Conservation (phyloP, 23 tunicate species). For the Ciona savignyi region DNA sequence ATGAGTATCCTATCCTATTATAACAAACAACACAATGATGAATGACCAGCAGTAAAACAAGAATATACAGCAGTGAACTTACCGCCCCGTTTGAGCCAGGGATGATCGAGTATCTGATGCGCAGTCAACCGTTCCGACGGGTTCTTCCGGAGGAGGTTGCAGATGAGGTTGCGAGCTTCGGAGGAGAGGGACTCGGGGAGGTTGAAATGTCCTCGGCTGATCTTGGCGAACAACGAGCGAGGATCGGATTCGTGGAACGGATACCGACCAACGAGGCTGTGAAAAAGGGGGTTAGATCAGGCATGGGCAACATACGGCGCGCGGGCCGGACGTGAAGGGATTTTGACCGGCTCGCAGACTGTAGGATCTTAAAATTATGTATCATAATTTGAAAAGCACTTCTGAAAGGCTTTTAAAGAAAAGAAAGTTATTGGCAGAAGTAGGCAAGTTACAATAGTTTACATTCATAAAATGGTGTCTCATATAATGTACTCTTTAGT, state of each 20-base stretch:
- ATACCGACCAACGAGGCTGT: slow-evolving; percentile 86
- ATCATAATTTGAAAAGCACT: too few relatives aligned
- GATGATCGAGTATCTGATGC: slow-evolving; percentile 45
- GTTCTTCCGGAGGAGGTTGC: slow-evolving; percentile 43
- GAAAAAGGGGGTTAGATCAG: not conserved
- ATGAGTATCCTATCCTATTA: not conserved
- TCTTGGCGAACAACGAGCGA: slow-evolving; percentile 57
- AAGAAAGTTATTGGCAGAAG: too few relatives aligned
- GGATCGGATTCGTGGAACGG: slow-evolving; percentile 78
- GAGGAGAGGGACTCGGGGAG: slow-evolving; percentile 57
- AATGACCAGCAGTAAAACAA: not conserved
- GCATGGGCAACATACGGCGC: too few relatives aligned
- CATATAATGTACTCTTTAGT: too few relatives aligned
- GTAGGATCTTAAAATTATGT: too few relatives aligned
- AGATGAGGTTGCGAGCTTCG: slow-evolving; percentile 57
- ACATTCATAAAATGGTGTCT: too few relatives aligned
- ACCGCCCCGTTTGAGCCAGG: slow-evolving; percentile 64
- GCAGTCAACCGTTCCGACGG: slow-evolving; percentile 61
- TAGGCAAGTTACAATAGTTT: too few relatives aligned
- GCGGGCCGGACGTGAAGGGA: too few relatives aligned
- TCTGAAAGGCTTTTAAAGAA: too few relatives aligned
- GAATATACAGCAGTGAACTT: not conserved
- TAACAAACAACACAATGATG: not conserved
- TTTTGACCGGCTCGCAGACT: too few relatives aligned
- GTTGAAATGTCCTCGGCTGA: slow-evolving; percentile 48